Evolutionary conservation across 2,797 vertebrate genomes (phyloP).

Genomic region (Enteromius anoplus): DNA sequence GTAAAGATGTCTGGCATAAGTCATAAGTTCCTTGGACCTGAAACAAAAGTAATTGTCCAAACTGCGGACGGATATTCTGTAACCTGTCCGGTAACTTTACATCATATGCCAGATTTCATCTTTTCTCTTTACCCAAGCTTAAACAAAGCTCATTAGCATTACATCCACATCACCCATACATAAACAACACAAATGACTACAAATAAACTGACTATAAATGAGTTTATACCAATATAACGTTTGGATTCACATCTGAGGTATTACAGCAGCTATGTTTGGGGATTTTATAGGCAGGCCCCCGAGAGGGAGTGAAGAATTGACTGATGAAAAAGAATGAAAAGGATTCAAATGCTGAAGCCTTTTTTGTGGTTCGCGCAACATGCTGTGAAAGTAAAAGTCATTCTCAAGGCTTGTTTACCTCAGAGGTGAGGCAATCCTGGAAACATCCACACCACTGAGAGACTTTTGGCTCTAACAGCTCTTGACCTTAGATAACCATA

Average conservation of each 20-base stretch:
- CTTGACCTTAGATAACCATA: neutral
- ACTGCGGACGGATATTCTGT: neutral
- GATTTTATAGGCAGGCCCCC: neutral
- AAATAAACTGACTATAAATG: slow-evolving; percentile 7
- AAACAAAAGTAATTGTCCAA: slow-evolving; percentile 19
- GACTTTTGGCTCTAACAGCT: neutral
- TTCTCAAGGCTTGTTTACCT: slow-evolving; percentile 23
- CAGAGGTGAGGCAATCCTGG: slow-evolving; percentile 21
- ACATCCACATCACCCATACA: neutral
- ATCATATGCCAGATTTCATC: slow-evolving; percentile 5
- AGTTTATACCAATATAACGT: slow-evolving; percentile 10
- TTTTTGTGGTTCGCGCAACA: neutral
- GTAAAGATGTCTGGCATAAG: neutral
- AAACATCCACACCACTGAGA: slow-evolving; percentile 10
- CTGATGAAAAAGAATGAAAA: slow-evolving; percentile 16
- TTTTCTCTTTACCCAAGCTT: slow-evolving; percentile 6
- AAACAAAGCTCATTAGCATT: slow-evolving; percentile 13
- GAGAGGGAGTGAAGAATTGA: neutral
- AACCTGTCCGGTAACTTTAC: neutral
- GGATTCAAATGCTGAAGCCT: slow-evolving; percentile 1
- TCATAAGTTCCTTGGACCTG: neutral
- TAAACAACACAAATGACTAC: slow-evolving; percentile 23
- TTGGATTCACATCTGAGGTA: slow-evolving; percentile 33
- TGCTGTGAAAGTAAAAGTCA: slow-evolving; percentile 19
- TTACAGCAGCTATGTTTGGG: neutral